Base-by-base conservation (phyloP, 2,888 invertebrate genomes). In the Macaria notata region DNA sequence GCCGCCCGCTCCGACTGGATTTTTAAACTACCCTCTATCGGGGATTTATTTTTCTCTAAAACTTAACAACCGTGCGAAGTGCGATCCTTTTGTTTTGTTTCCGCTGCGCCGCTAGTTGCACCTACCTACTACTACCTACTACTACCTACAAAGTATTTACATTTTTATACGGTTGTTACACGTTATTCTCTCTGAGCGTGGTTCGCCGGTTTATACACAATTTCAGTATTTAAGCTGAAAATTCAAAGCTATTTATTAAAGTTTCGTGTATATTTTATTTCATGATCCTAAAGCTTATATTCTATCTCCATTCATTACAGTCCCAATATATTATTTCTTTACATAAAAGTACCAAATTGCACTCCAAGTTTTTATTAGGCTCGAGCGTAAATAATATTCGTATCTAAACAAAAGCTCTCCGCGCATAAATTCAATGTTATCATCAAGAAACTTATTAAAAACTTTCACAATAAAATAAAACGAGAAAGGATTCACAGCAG, bases 1-100 rank as follows among this genome's bases (percentile, higher is more conserved):
- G 75, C 71, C 73, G 61, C 54, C 70, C 69, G 72, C 78, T 76
- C 76, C 74, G 78, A 78, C 75, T 78, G 74, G 73, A 69, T 73
- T 70, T 73, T 72, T 74, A 68, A 74, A 69, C 66, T 68, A 62
- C 65, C 56, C 64, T 67, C 60, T 70, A 58, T 58, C 46, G 57
- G 36, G 55, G 54, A 64, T 55, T 66, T 69, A 63, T 71, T 65
- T 66, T 63, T 66, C 57, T 64, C 52, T 62, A 62, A 64, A 62
- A 59, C 63, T 56, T 60, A 58, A 47, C 59, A 54, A 50, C 55
- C 41, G 54, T 56, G 52, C 50, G 50, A 53, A 48, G 53, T 64
- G 51, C 36, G 47, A 49, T 61, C 49, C 47, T 61, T 64, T 61
- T 59, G 55, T 61, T 52, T 59, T 47, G 47, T 38, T 39, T 19